Evolutionary conservation across 2,113 vertebrate species (phyloP), one percentile per base, ranked within the genome.

Genomic region (Rhadina sibilatrix): DNA sequence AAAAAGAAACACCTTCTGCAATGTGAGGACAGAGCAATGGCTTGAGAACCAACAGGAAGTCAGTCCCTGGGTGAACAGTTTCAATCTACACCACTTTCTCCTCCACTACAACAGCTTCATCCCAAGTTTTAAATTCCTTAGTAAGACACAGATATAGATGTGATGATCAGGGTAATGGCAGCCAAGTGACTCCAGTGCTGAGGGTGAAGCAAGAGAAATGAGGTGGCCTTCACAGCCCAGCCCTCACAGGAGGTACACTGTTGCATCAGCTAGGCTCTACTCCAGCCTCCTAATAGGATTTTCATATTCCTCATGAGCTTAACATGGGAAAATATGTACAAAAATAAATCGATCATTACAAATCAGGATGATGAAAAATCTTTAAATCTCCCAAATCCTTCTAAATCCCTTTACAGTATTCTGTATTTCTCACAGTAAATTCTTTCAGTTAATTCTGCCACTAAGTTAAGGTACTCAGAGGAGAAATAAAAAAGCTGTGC

Each of bases 331-430:
- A 96, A 90, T 87, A 95, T 28, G 70, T 81, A 87, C 47, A 89
- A 93, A 88, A 88, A 68, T 38, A 94, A 85, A 77, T 72, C 23
- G 15, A 94, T 95, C 69, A 60, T 90, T 93, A 77, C 76, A 88
- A 96, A 93, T 93, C 52, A 75, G 56, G 88, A 95, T 80, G 72
- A 91, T 76, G 77, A 94, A 94, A 95, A 93, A 83, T 86, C 94
- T 96, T 85, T 87, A 94, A 96, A 95, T 89, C 95, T 93, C 77
- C 46, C 70, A 93, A 93, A 92, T 93, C 91, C 86, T 40, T 89
- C 50, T 87, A 94, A 97, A 94, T 95, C 94, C 57, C 60, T 94
- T 97, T 80, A 95, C 63, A 78, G 74, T 90, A 92, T 85, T 92
- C 77, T 77, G 40, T 74, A 89, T 90, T 95, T 94, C 92, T 91